Evolutionary conservation across 2,113 vertebrate genomes (phyloP).

Genomic region (Prietella phreatophila): DNA sequence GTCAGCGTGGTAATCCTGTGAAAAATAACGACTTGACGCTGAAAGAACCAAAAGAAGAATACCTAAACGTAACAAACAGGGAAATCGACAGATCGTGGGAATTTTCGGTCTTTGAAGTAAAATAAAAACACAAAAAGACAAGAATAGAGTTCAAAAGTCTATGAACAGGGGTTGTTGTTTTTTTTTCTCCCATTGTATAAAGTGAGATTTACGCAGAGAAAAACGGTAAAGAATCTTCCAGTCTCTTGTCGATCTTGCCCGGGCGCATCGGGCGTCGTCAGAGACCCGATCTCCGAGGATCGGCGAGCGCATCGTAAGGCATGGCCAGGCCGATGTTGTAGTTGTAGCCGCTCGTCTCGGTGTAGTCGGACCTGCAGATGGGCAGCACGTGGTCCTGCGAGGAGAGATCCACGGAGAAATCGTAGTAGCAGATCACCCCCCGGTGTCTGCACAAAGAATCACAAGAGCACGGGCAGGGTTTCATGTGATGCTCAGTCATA

Average conservation of each 20-base stretch:
- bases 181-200: not conserved
- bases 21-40: not conserved
- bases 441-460: slow-evolving; percentile 73
- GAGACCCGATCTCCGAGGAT: not conserved
- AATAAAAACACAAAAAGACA: not conserved
- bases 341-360: slow-evolving; percentile 72
- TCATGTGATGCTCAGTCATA: too few species aligned
- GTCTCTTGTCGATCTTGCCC: not conserved
- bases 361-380: slow-evolving; percentile 84
- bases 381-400: slow-evolving; percentile 80
- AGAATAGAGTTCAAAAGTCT: not conserved
- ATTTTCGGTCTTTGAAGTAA: not conserved
- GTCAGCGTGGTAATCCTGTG: not conserved
- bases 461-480: too few species aligned
- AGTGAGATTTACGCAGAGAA: not conserved
- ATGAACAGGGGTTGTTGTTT: not conserved
- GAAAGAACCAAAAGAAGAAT: not conserved
- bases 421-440: slow-evolving; percentile 85
- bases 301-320: slow-evolving; percentile 74
- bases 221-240: not conserved
- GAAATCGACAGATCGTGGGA: not conserved
- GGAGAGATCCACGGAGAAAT: slow-evolving; percentile 81
- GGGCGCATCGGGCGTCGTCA: slow-evolving; percentile 11
- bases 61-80: not conserved
- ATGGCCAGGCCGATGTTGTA: slow-evolving; percentile 86